Base-by-base conservation (phyloP, 2,113 vertebrate species). In the Electrona antarctica region DNA sequence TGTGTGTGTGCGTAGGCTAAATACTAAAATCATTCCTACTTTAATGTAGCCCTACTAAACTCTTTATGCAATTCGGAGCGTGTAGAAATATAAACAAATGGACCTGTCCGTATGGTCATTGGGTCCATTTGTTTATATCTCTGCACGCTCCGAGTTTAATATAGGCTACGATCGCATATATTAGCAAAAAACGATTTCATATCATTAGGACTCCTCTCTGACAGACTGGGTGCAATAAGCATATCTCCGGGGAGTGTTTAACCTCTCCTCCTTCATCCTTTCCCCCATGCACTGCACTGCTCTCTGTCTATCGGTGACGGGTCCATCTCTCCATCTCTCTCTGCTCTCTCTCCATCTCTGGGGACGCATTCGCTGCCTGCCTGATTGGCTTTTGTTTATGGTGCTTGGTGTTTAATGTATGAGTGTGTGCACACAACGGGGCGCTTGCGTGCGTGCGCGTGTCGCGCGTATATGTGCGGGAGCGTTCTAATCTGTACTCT, bases 381-480 rank as follows among this genome's bases (percentile, higher is more conserved):
- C 83, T 88, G 86, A 91, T 91, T 89, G 86, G 85, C 81, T 86
- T 85, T 79, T 85, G 87, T 81, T 83, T 85, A 81, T 73, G 21
- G 82, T 60, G 59, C 1, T 10, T 60, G 21, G 59, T 60, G 59
- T 45, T 41, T 41, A 41, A 41, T 41, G 33, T 41, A 6, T 41
- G 58, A 9, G 21, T 60, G 57, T 59, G 58, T 33, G 33, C 33
- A 41, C 21, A 21, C 21, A 1, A 6, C 33, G 33, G 33, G 3
- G 33, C 5, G 33, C 33, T 3, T 41, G 33, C 21, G 21, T 1
- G 33, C 33, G 33, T 41, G 33, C 33, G 33, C 21, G 33, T 41
- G 5, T 41, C 21, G 21, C 21, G 33, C 5, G 33, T 41, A 41
- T 6, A 41, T 41, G 33, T 41, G 5, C 33, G 33, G 33, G 33